These are phyloP conservation scores for Zapus hudsonius DNA, from an alignment of 2,113 vertebrate genomes.

Conservation along the genomic window DNA sequence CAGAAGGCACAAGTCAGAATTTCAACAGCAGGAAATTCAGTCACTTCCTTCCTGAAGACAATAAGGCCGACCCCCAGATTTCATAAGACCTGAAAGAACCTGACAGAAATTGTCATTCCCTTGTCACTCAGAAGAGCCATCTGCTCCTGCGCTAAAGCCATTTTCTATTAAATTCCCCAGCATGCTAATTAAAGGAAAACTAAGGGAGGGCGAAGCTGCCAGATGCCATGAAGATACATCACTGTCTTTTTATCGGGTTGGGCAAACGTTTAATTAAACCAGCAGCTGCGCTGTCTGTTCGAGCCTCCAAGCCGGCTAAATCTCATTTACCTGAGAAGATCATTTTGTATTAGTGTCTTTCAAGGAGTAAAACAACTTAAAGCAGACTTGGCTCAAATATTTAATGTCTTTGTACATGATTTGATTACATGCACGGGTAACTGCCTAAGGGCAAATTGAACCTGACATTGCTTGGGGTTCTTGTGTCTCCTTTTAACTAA, in stretches of 20 bases:
- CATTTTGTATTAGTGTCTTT: conserved; percentile 59
- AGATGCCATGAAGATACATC: conserved; percentile 82
- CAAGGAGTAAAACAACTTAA: conserved; percentile 72
- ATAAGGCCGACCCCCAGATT: not conserved
- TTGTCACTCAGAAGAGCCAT: conserved; percentile 82
- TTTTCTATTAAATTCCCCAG: conserved; percentile 83
- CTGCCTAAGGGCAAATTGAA: conserved; percentile 50
- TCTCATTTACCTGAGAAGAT: conserved; percentile 78
- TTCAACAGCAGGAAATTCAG: not conserved
- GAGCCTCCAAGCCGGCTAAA: conserved; percentile 61
- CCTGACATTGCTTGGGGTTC: conserved; percentile 33
- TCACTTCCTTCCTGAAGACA: not conserved
- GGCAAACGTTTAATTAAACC: conserved; percentile 84
- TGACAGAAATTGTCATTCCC: conserved; percentile 79
- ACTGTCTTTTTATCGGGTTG: conserved; percentile 83
- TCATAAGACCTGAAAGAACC: conserved; percentile 51
- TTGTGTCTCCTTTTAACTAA: conserved; percentile 48
- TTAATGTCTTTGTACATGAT: conserved; percentile 45
- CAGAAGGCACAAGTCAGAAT: not conserved
- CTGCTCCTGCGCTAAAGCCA: conserved; percentile 80
- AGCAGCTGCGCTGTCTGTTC: conserved; percentile 76
- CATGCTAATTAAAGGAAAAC: conserved; percentile 81
- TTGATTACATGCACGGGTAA: conserved; percentile 55
- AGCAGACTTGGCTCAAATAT: conserved; percentile 51
- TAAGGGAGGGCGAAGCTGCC: conserved; percentile 77